Conservation (phyloP, 2,888 invertebrate species). For the Scelioninae gen. 1 region DNA sequence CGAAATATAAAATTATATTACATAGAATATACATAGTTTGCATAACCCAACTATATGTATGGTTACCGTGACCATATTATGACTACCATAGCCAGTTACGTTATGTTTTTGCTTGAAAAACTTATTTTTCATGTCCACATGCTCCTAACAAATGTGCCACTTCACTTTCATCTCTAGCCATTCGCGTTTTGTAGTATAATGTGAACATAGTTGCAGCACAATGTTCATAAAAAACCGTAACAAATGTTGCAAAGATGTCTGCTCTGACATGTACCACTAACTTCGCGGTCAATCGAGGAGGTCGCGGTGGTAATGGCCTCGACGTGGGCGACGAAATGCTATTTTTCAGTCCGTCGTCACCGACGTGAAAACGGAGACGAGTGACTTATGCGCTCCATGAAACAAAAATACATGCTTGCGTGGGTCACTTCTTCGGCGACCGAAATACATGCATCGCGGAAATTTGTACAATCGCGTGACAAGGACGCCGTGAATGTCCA, state of each 20-base stretch:
- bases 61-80: too few relatives aligned
- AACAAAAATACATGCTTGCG: slow-evolving; percentile 68
- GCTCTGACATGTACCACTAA: slow-evolving; percentile 23
- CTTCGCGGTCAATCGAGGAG: slow-evolving; percentile 65
- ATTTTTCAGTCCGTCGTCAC: slow-evolving; percentile 71
- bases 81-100: too few relatives aligned
- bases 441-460: slow-evolving; percentile 62
- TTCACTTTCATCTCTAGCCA: too few relatives aligned
- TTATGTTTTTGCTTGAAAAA: too few relatives aligned
- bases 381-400: slow-evolving; percentile 59
- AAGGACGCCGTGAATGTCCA: slow-evolving; percentile 44
- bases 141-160: too few relatives aligned
- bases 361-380: slow-evolving; percentile 65
- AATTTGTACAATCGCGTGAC: slow-evolving; percentile 43
- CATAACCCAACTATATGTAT: too few relatives aligned
- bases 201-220: not conserved
- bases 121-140: too few relatives aligned
- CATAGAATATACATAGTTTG: too few relatives aligned
- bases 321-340: slow-evolving; percentile 68
- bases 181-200: too few relatives aligned
- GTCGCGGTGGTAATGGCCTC: slow-evolving; percentile 69
- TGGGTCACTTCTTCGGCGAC: slow-evolving; percentile 62
- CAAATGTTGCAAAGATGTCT: slow-evolving; percentile 9
- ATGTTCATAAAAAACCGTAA: slow-evolving; percentile 17
- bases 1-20: too few relatives aligned